A percentile compares a stretch with the other conserved stretches of the same genome.
Evolutionary conservation across 2,797 vertebrate species (phyloP).

Genomic region (Alfaro cultratus): DNA sequence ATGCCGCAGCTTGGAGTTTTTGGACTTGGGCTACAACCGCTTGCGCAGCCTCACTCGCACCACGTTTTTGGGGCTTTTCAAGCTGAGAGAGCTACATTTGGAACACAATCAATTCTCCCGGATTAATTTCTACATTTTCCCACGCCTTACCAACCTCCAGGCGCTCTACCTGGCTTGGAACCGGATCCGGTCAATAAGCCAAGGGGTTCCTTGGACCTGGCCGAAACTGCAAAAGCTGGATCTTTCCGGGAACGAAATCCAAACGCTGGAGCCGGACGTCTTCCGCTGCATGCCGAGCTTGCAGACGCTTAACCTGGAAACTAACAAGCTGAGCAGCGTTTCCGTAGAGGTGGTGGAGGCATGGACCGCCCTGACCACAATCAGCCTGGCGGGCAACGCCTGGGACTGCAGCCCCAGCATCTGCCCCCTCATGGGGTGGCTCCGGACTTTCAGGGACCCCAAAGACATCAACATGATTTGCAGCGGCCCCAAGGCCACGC

Average conservation of each 20-base stretch:
- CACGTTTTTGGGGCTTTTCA: conserved; percentile 91
- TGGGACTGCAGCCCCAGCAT: conserved; percentile 95
- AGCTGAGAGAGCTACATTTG: conserved; percentile 92
- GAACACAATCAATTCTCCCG: conserved; percentile 98
- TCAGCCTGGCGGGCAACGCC: conserved; percentile 92
- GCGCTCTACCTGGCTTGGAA: conserved; percentile 96
- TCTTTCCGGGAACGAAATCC: conserved; percentile 95
- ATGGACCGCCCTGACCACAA: conserved; percentile 91
- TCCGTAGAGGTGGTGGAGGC: conserved; percentile 90
- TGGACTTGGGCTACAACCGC: conserved; percentile 96
- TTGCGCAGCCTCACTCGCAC: conserved; percentile 91
- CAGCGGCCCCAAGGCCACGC: conserved; percentile 90
- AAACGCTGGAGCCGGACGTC: conserved; percentile 85
- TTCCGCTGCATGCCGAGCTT: conserved; percentile 95
- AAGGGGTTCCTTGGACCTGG: conserved; percentile 94
- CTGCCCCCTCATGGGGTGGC: conserved; percentile 93
- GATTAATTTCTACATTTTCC: conserved; percentile 96
- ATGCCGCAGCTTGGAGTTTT: conserved; percentile 94
- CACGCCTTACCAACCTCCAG: conserved; percentile 93
- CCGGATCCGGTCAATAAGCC: conserved; percentile 90
- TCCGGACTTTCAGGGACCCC: conserved; percentile 88
- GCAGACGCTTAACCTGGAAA: conserved; percentile 93
- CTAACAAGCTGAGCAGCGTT: conserved; percentile 94
- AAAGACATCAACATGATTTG: conserved; percentile 96
- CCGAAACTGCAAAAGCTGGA: conserved; percentile 93